Evolutionary conservation across 2,797 vertebrate species (phyloP).

Genomic region (Anisognathus igniventris): DNA sequence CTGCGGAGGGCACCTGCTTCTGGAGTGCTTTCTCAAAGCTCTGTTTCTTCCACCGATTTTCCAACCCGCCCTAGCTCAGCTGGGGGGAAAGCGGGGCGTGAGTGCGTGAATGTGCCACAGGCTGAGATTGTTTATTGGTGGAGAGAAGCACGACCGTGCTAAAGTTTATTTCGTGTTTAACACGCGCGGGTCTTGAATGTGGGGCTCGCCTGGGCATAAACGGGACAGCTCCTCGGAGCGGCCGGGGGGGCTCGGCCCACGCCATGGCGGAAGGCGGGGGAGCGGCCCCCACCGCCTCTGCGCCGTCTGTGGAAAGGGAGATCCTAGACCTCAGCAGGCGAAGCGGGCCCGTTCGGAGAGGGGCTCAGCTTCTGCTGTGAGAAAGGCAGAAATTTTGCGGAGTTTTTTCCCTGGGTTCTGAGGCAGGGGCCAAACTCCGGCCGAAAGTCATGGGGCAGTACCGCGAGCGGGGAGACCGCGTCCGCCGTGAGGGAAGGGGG

Average conservation of each 20-base stretch:
- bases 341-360: not conserved
- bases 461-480: not conserved
- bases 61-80: not conserved
- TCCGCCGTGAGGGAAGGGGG: not conserved
- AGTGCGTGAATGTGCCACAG: not conserved
- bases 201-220: no score
- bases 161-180: not conserved
- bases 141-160: not conserved
- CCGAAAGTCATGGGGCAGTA: not conserved
- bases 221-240: not conserved
- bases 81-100: not conserved
- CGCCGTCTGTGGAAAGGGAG: not conserved
- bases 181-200: not conserved
- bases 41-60: not conserved
- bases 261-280: not conserved
- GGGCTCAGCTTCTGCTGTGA: not conserved
- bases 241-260: not conserved
- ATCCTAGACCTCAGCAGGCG: not conserved
- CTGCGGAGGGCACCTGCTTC: not conserved
- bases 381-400: not conserved
- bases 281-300: not conserved
- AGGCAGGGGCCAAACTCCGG: not conserved
- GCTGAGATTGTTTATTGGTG: not conserved
- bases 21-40: not conserved
- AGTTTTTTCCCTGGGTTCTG: not conserved